A percentile compares a stretch with the other conserved stretches of the same genome.
These are phyloP conservation scores for Brotula barbata DNA, from an alignment of 2,797 vertebrate genomes.

Conservation along the genomic window DNA sequence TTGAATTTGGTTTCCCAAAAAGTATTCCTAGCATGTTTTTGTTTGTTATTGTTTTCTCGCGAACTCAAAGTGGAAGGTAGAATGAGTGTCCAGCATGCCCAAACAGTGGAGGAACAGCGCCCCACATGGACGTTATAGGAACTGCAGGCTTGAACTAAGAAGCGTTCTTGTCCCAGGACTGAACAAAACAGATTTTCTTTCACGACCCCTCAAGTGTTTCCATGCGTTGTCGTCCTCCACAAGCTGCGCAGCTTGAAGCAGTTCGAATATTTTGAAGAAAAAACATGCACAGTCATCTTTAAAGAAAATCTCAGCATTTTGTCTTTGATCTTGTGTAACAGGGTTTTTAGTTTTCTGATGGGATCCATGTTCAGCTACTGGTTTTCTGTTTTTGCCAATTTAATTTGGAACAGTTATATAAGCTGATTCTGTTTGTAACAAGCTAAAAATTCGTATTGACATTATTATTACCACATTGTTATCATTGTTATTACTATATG, in stretches of 20 bases:
- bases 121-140: slow-evolving; percentile 18
- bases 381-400: slow-evolving; percentile 68
- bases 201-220: no score
- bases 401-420: slow-evolving; percentile 82
- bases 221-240: slow-evolving; percentile 38
- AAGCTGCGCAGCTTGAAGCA: slow-evolving; percentile 79
- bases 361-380: slow-evolving; percentile 55
- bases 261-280: no score
- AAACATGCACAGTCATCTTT: slow-evolving; percentile 69
- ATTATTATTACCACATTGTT: slow-evolving; percentile 75
- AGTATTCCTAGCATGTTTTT: no score
- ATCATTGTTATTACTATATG: slow-evolving; percentile 85
- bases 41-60: no score
- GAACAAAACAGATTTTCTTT: no score
- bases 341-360: slow-evolving; percentile 54
- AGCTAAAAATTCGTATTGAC: slow-evolving; percentile 86
- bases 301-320: slow-evolving; percentile 80
- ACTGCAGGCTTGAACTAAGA: slow-evolving; percentile 26
- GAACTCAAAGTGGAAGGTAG: no score
- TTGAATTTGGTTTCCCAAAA: not conserved
- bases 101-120: slow-evolving; percentile 12
- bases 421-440: slow-evolving; percentile 83
- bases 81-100: no score
- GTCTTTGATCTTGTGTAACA: slow-evolving; percentile 52
- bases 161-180: slow-evolving; percentile 43